phyloP scores from a whole-genome alignment of 2,113 vertebrate species.

The Zosterops japonicus region DNA sequence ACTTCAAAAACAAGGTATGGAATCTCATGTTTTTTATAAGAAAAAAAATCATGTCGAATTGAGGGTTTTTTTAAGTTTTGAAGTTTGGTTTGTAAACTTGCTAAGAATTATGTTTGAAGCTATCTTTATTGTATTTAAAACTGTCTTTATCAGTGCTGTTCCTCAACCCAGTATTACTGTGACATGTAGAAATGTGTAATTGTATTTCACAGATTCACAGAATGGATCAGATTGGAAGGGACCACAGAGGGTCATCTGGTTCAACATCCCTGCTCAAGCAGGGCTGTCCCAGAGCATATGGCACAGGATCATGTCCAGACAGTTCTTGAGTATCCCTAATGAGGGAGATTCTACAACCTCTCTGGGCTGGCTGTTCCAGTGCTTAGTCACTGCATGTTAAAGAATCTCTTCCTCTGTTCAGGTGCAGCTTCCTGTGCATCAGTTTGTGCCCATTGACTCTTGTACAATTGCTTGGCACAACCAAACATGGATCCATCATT shows the following conservation, averaged over 20 bases:
- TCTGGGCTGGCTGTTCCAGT: not conserved
- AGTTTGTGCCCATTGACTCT: fast-evolving
- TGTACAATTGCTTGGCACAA: fast-evolving
- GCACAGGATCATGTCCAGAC: not conserved
- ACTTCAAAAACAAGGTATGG: slow-evolving; percentile 91
- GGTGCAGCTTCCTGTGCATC: not conserved
- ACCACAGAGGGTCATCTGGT: not conserved
- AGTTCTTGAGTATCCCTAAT: not conserved
- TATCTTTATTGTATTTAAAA: not conserved
- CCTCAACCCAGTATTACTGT: not conserved
- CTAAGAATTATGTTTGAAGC: not conserved
- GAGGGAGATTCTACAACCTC: no score
- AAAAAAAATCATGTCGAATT: not conserved
- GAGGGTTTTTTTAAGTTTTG: fast-evolving
- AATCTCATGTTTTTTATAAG: slow-evolving; percentile 1
- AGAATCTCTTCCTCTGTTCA: not conserved
- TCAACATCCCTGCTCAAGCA: not conserved
- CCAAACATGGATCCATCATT: not conserved
- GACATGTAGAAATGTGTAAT: not conserved
- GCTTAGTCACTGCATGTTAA: not conserved
- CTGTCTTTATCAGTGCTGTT: not conserved
- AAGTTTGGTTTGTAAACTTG: not conserved
- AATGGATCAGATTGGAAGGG: not conserved
- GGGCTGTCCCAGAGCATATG: not conserved
- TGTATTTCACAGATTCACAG: not conserved